Evolutionary conservation across 2,113 vertebrate genomes (phyloP).

Genomic region (Scomber scombrus): DNA sequence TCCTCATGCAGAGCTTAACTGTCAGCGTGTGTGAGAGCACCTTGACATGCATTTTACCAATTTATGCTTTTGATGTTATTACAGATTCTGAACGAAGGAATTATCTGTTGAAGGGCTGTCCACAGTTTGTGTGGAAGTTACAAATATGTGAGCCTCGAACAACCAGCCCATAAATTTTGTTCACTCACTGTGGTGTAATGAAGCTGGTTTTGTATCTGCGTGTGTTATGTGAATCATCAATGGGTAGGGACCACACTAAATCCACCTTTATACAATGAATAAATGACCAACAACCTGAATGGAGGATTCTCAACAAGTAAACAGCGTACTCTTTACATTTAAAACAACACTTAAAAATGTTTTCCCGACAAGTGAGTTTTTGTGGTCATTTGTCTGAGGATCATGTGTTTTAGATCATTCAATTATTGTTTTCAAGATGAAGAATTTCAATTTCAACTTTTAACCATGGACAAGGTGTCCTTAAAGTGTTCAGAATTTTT

Average conservation of each 20-base stretch:
- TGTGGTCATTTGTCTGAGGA: too few relatives aligned
- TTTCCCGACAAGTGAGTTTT: too few relatives aligned
- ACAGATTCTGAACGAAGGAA: slow-evolving; percentile 26
- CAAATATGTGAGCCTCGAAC: background rate
- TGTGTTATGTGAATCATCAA: background rate
- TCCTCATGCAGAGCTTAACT: slow-evolving; percentile 39
- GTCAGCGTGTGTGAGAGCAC: slow-evolving; percentile 42
- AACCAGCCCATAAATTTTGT: slow-evolving; percentile 1
- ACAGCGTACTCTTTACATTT: too few relatives aligned
- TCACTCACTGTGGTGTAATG: background rate
- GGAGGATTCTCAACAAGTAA: background rate
- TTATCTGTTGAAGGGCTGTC: slow-evolving; percentile 4
- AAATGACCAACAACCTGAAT: background rate
- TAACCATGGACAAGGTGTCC: too few relatives aligned
- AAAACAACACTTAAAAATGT: too few relatives aligned
- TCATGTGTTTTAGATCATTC: too few relatives aligned
- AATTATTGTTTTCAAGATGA: too few relatives aligned
- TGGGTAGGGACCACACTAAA: background rate
- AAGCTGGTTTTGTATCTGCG: background rate
- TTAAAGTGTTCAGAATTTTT: too few relatives aligned
- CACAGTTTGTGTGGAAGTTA: slow-evolving; percentile 8
- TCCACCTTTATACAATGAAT: background rate
- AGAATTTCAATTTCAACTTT: too few relatives aligned
- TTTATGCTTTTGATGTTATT: slow-evolving; percentile 34
- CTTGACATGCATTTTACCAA: slow-evolving; percentile 41